Base-by-base conservation (phyloP, 2,113 vertebrate genomes). In the Microtus ochrogaster region DNA sequence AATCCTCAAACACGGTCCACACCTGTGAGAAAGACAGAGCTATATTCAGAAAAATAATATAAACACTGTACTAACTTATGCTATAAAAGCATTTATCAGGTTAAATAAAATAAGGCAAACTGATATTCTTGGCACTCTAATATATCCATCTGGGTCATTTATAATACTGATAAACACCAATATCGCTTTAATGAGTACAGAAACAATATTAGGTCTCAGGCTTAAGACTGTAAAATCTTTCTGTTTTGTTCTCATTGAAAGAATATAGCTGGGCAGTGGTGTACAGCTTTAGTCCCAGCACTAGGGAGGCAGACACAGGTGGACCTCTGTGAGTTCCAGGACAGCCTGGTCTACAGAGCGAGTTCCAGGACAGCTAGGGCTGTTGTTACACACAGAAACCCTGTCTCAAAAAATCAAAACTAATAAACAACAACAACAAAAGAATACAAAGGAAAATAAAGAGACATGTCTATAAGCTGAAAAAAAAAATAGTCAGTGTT, bases 1-100 rank as follows among this genome's bases (percentile, higher is more conserved):
- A 98, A 99, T 99, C 98, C 99, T 99, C 97, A 99, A 98, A 98
- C 99, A 99, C 0, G 99, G 99, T 39, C 98, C 99, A 95, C 99
- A 99, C 78, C 99, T 99, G 96, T 55, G 73, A 96, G 77, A 68
- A 89, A 58, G 81, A 65, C 66, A 95, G 26, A 95, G 26, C 14
- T 61, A 0, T 11, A 26, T 39, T 2, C 7, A 36, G 39, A 76
- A 87, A 95, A 89, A 72, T 66, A 90, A 82, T 10, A 89, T 22
- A 78, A 85, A 86, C 13, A 91, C 0, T 83, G 2, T n/a, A 77
- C 26, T 90, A 83, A 93, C n/a, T 89, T 79, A 55, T 30, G 63
- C 8, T 65, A 17, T 74, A 26, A 97, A 92, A 86, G 26, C 55
- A 89, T 21, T 61, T 86, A 6, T 73, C 65, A 90, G 74, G 39